Base-by-base conservation (phyloP, 2,888 invertebrate species). In the Lottia scabra region DNA sequence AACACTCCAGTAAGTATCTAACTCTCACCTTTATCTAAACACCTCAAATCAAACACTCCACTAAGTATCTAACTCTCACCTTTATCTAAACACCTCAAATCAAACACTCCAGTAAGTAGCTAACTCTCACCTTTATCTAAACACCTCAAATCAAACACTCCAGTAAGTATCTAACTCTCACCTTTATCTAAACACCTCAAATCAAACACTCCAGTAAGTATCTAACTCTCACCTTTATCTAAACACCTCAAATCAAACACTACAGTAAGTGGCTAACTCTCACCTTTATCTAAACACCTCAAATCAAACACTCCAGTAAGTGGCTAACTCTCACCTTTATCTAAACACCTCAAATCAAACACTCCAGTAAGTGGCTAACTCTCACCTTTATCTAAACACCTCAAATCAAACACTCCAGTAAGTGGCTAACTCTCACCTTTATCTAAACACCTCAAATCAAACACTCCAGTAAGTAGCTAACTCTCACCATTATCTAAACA, bases 151-250 rank as follows among this genome's bases (percentile, higher is more conserved):
- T 73, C 77, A 43, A 75, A 75, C 44, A 66, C 77, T 5, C 79
- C 75, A 67, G 80, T 78, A 69, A 68, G 64, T 67, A 26, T 19
- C n/a, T n/a, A n/a, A n/a, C n/a, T 43, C 16, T n/a, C n/a, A n/a
- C n/a, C n/a, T n/a, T n/a, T n/a, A n/a, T 73, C 80, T 2, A 79
- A 73, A 68, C 79, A 76, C 43, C 67, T 79, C 12, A 75, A 73
- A 45, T 73, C 77, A 43, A 75, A 75, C 44, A 66, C 77, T 5
- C 79, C 75, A 67, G 80, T 78, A 69, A 68, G 64, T 67, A 26
- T 19, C n/a, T n/a, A n/a, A n/a, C n/a, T 43, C 16, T n/a, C n/a
- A n/a, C n/a, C n/a, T n/a, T n/a, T n/a, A n/a, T 73, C 80, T 2
- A 79, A 73, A 68, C 79, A 76, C 43, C 67, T 79, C 12, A 75